A percentile compares a stretch with the other conserved stretches of the same genome.
Evolutionary conservation across 2,113 vertebrate species (phyloP).

Genomic region (Hippoglossus stenolepis): DNA sequence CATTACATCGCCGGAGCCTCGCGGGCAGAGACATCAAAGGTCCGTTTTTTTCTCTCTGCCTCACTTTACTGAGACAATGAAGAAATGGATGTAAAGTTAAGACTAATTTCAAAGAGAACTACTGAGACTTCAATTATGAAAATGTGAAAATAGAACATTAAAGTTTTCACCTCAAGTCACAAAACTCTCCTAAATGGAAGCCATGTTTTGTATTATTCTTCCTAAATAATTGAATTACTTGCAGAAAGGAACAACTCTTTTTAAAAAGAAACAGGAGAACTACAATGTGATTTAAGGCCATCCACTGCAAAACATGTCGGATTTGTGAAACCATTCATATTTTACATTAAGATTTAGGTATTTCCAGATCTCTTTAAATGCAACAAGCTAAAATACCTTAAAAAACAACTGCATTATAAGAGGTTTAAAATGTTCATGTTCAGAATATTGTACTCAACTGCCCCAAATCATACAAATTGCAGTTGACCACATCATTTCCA

Average conservation of each 20-base stretch:
- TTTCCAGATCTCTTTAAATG: constrained; percentile 7
- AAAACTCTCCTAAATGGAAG: constrained; percentile 7
- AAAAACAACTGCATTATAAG: background rate
- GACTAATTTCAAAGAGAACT: constrained; percentile 54
- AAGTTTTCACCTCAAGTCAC: background rate
- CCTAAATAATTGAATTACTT: constrained; percentile 10
- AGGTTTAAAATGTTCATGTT: too few species aligned
- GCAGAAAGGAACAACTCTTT: background rate
- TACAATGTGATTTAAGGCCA: background rate
- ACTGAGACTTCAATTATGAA: constrained; percentile 32
- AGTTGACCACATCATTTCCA: background rate
- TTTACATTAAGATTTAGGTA: background rate
- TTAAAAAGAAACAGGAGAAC: background rate
- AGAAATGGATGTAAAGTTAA: constrained; percentile 34
- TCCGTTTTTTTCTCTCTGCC: constrained; percentile 21
- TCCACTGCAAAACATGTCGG: background rate
- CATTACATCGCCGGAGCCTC: constrained; percentile 64
- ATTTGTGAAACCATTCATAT: background rate
- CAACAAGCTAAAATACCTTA: background rate
- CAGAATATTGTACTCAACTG: background rate
- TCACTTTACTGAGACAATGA: constrained; percentile 39
- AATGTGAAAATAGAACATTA: constrained; percentile 11
- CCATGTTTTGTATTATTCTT: background rate
- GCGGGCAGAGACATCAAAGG: constrained; percentile 76
- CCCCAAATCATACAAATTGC: background rate